Evolutionary conservation across 2,113 vertebrate genomes (phyloP).

Genomic region (Cyphomyrus discorhynchus): DNA sequence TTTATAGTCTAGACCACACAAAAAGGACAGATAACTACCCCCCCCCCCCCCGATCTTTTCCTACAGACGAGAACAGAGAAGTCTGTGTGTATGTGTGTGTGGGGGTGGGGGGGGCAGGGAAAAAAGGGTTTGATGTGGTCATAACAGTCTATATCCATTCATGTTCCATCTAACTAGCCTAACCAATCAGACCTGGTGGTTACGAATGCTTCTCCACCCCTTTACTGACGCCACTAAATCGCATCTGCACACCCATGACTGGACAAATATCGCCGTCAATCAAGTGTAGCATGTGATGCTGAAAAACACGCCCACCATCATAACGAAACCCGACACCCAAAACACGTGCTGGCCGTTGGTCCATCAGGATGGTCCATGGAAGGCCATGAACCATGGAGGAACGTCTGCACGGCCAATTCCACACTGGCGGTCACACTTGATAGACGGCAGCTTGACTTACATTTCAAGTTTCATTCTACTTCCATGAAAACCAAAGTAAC

Average conservation of each 20-base stretch:
- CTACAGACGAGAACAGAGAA: conserved; percentile 50
- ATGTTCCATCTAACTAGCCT: background rate
- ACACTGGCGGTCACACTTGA: background rate
- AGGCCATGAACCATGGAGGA: background rate
- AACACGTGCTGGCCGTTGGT: background rate
- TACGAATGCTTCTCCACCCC: background rate
- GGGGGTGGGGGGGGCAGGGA: conserved; percentile 7
- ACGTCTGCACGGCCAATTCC: background rate
- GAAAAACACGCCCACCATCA: background rate
- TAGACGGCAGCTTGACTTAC: background rate
- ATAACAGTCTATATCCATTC: conserved; percentile 30
- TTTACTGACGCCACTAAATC: background rate
- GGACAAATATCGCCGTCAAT: background rate
- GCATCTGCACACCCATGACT: background rate
- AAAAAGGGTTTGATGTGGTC: conserved; percentile 40
- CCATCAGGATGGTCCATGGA: background rate
- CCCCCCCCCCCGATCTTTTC: conserved; percentile 52
- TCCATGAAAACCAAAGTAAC: background rate
- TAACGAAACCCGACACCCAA: background rate
- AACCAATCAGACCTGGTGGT: background rate
- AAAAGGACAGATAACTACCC: conserved; percentile 77
- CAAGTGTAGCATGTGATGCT: background rate
- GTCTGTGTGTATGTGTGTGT: conserved; percentile 2
- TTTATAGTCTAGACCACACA: conserved; percentile 92
- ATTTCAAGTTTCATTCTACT: background rate